Base-by-base conservation (phyloP, 2,797 vertebrate species). In the Catostomus latipinnis region DNA sequence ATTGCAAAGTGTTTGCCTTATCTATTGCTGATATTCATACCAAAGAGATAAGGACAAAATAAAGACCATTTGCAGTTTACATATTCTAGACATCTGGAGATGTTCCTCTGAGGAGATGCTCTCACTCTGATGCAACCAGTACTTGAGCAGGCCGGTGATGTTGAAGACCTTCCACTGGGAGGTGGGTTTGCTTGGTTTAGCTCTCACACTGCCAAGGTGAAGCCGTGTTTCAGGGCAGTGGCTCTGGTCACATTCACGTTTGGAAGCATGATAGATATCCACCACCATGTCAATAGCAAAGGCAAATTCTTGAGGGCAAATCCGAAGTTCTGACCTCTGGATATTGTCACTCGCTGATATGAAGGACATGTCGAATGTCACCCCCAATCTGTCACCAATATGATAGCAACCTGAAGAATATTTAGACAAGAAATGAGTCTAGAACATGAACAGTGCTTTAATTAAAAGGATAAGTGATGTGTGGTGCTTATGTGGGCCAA, bases 281-380 rank as follows among this genome's bases (percentile, higher is more conserved):
- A 97, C 86, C 0, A 88, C 92, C 57, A 88, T 58, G 0, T 80
- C 67, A 18, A 49, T 81, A 2, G 91, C 78, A 0, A 84, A 66
- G 0, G 87, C 46, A 79, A 92, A 91, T 49, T 85, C 69, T 0
- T 91, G 91, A 4, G 95, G 90, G 34, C 69, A 92, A 83, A 97
- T 71, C 0, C 91, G 94, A 53, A 97, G 92, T 84, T 97, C 93
- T 0, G 94, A 94, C 81, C 93, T 89, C 0, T 91, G 95, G 82
- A 97, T 85, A 16, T 91, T 87, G 68, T 95, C 94, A 14, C 84
- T 90, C 11, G 88, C 65, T 46, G 94, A 92, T 10, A 96, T 90
- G 56, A 95, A 95, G 53, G 95, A 96, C 93, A 95, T 86, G 91
- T 97, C 95, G 71, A 97, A 97, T 56, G 93, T 94, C 71, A 97